A percentile compares a stretch with the other conserved stretches of the same genome.
Conservation (phyloP, 2,888 invertebrate species). For the Trichopria drosophilae region DNA sequence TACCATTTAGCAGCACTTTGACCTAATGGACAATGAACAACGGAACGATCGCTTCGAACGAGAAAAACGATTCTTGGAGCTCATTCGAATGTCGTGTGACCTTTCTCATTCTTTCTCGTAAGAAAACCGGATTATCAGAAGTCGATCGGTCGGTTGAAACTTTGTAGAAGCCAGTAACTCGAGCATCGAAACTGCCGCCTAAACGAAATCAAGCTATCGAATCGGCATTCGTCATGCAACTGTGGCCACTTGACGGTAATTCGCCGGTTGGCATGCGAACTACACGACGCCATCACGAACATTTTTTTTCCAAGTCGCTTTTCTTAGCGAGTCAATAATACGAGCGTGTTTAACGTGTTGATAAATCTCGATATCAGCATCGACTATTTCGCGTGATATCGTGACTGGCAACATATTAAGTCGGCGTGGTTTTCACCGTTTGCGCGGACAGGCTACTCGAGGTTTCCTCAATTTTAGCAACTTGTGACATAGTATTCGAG, state of each 20-base stretch:
- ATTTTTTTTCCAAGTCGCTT: slow-evolving; percentile 35
- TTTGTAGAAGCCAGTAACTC: slow-evolving; percentile 43
- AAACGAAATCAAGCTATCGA: slow-evolving; percentile 53
- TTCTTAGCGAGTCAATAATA: slow-evolving; percentile 30
- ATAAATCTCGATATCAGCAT: not conserved
- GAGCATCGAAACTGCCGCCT: slow-evolving; percentile 45
- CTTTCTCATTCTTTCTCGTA: too few relatives aligned
- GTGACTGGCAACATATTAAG: too few relatives aligned
- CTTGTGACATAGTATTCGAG: too few relatives aligned
- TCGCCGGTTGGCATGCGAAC: slow-evolving; percentile 53
- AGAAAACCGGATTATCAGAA: too few relatives aligned
- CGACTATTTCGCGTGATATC: slow-evolving; percentile 15
- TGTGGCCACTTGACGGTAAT: slow-evolving; percentile 52
- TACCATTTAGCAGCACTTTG: too few relatives aligned
- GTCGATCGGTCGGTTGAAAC: slow-evolving; percentile 37
- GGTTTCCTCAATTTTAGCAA: too few relatives aligned
- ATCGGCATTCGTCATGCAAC: slow-evolving; percentile 54
- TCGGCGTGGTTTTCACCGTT: too few relatives aligned
- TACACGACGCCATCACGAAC: slow-evolving; percentile 48
- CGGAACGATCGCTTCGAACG: too few relatives aligned
- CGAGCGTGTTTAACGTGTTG: slow-evolving; percentile 25
- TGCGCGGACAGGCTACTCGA: too few relatives aligned
- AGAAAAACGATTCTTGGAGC: too few relatives aligned
- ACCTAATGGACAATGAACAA: too few relatives aligned
- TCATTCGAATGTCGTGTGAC: too few relatives aligned